phyloP scores from a whole-genome alignment of 2,797 vertebrate genomes.

The Okamejei kenojei region DNA sequence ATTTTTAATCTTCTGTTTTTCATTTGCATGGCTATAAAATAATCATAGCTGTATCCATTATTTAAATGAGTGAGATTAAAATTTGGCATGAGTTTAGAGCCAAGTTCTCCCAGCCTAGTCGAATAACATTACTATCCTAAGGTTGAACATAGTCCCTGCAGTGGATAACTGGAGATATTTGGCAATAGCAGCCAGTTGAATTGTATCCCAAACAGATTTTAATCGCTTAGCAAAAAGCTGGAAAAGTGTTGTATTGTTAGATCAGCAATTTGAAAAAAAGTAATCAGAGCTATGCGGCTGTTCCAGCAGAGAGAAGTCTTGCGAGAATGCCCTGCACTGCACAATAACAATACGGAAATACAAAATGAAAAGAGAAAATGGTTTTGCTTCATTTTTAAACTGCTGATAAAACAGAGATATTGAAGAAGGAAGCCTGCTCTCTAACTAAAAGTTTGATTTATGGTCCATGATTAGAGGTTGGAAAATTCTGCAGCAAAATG shows the following conservation, averaged over 20 bases:
- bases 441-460: background rate
- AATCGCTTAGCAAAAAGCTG: background rate
- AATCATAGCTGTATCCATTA: conserved; percentile 16
- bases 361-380: background rate
- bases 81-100: conserved; percentile 23
- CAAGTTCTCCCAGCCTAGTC: background rate
- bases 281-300: no score
- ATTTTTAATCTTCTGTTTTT: conserved; percentile 26
- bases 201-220: conserved; percentile 13
- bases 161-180: background rate
- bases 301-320: background rate
- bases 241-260: background rate
- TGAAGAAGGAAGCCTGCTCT: background rate
- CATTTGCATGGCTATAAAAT: conserved; percentile 32
- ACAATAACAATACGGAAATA: background rate
- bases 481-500: background rate
- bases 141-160: background rate
- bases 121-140: background rate
- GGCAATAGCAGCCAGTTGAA: conserved; percentile 5
- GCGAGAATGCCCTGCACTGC: background rate
- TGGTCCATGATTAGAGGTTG: background rate
- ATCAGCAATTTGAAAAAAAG: background rate
- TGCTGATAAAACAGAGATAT: background rate
- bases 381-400: background rate
- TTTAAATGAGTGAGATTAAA: conserved; percentile 27